Conservation (phyloP, 2,888 invertebrate genomes). For the Lasioglossum morio region DNA sequence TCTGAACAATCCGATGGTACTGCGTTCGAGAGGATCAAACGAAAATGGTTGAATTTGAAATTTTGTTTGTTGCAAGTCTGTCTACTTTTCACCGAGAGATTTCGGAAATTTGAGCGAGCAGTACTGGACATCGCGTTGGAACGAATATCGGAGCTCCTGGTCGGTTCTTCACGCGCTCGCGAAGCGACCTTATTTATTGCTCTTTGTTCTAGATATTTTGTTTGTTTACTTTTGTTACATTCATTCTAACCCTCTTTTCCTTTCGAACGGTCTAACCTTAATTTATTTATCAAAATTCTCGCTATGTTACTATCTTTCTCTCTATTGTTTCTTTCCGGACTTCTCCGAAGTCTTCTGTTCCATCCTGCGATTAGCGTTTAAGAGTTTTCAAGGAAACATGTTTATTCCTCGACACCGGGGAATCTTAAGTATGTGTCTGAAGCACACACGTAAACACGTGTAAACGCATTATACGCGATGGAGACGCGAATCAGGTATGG, state of each 20-base stretch:
- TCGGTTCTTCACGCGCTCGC: slow-evolving; percentile 24
- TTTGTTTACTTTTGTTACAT: slow-evolving; percentile 25
- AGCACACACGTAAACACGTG: slow-evolving; percentile 78
- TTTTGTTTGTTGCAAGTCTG: neutral
- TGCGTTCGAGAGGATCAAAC: neutral
- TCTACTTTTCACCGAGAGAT: neutral
- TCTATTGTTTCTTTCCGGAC: neutral
- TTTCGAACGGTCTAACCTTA: slow-evolving; percentile 77
- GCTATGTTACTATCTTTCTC: slow-evolving; percentile 43
- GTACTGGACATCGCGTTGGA: neutral
- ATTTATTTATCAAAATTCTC: slow-evolving; percentile 80
- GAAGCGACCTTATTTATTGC: slow-evolving; percentile 58
- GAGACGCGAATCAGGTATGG: slow-evolving; percentile 19
- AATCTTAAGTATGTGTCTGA: slow-evolving; percentile 83
- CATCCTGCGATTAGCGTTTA: slow-evolving; percentile 67
- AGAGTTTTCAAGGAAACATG: slow-evolving; percentile 68
- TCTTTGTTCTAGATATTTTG: neutral
- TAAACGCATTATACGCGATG: slow-evolving; percentile 31
- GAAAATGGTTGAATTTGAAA: neutral
- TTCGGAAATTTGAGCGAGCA: neutral
- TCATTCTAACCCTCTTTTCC: slow-evolving; percentile 41
- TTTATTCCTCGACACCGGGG: slow-evolving; percentile 76
- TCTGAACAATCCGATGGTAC: neutral
- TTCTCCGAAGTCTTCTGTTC: neutral
- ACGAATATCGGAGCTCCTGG: slow-evolving; percentile 46